A percentile compares a stretch with the other conserved stretches of the same genome.
phyloP scores from a whole-genome alignment of 2,888 invertebrate genomes.

The Scaptodrosophila latifasciaeformis region DNA sequence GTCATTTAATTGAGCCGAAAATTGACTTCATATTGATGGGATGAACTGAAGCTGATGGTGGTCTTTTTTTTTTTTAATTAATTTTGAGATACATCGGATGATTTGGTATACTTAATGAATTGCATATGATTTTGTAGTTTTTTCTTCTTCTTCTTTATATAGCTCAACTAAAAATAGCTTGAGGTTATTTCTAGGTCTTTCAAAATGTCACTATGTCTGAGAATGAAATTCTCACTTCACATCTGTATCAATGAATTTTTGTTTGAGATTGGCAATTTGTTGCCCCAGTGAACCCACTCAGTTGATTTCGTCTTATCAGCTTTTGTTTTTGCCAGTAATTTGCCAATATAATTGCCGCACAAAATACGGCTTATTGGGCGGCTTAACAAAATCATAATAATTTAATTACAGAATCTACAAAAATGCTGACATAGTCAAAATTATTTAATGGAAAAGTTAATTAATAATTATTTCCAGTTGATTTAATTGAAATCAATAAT shows the following conservation, averaged over 20 bases:
- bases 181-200: constrained; percentile 17
- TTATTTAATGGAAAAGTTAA: no score
- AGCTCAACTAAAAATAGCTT: constrained; percentile 27
- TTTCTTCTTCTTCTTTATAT: no score
- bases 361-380: no score
- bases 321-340: neutral
- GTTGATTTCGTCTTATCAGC: no score
- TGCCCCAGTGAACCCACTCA: no score
- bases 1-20: constrained; percentile 65
- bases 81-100: constrained; percentile 40
- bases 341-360: no score
- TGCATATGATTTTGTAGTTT: constrained; percentile 22
- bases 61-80: constrained; percentile 54
- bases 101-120: no score
- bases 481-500: no score
- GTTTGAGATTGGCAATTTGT: neutral
- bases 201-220: constrained; percentile 18
- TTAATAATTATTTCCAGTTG: no score
- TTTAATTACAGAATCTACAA: no score
- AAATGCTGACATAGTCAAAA: no score
- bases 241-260: constrained; percentile 16
- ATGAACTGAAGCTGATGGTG: neutral
- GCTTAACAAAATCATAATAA: no score
- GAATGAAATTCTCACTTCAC: constrained; percentile 16
- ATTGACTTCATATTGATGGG: constrained; percentile 57